phyloP scores from a whole-genome alignment of 2,797 vertebrate species.

The Sebastes iracundus region DNA sequence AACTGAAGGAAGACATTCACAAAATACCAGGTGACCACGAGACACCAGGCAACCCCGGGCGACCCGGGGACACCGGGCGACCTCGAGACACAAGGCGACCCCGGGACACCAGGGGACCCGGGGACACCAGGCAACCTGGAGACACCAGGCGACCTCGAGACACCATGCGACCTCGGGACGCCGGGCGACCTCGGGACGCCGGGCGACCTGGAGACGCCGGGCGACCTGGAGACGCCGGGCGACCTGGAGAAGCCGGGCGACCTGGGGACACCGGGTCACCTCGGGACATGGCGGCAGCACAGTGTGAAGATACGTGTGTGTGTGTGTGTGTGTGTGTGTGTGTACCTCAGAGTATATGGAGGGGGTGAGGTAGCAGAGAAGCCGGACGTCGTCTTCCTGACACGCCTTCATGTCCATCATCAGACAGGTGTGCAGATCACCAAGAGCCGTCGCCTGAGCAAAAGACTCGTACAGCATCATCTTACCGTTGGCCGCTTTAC shows the following conservation, averaged over 20 bases:
- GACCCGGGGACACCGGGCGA: rapidly evolving
- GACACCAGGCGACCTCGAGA: no score
- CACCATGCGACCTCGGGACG: no score
- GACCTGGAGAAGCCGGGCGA: no score
- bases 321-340: background rate
- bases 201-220: no score
- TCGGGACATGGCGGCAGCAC: background rate
- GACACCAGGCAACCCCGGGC: no score
- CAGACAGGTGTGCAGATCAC: constrained; percentile 94
- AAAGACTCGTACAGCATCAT: constrained; percentile 97
- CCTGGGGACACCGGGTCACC: background rate
- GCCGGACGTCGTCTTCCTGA: constrained; percentile 93
- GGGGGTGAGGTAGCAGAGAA: constrained; percentile 97
- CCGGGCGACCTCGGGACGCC: no score
- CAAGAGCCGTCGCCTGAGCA: constrained; percentile 94
- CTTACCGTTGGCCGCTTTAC: constrained; percentile 95
- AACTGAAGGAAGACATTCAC: constrained; percentile 81
- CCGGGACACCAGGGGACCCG: rapidly evolving
- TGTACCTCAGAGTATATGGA: constrained; percentile 89
- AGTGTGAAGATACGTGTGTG: background rate
- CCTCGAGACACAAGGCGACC: no score
- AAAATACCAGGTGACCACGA: background rate
- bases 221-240: no score
- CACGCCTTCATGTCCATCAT: constrained; percentile 99
- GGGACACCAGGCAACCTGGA: no score